Evolutionary conservation across 2,888 invertebrate species (phyloP), one percentile per base, ranked within the genome.

Genomic region (Caenorhabditis sulstoni): DNA sequence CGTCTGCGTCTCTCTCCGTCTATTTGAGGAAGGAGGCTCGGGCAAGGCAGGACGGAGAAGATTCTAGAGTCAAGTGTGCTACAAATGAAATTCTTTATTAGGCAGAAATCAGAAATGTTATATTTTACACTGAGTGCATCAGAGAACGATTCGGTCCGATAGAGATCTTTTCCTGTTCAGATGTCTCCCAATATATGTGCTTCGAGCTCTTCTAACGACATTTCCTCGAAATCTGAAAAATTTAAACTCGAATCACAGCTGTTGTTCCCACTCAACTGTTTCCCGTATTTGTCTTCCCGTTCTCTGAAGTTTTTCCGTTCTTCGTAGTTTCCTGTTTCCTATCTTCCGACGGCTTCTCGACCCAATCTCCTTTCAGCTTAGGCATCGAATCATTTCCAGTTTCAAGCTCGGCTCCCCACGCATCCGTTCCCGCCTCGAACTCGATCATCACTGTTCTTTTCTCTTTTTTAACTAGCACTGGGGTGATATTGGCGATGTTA

Each of bases 321-420:
- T 61, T 47, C 22, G 35, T 41, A 16, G 35, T 57, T 29, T 61
- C 45, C 29, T 29, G n/a, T 44, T 16, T 29, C 29, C 64, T 14
- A 22, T 47, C 35, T n/a, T 41, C 44, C 7, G 79, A 74, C 14
- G 74, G 74, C 18, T 50, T 52, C n/a, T 71, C 29, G 14, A 41
- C 14, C 80, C 80, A 80, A 44, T 80, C 66, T 8, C 41, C 57
- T 8, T 16, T 55, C 22, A 80, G 12, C 22, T 80, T 75, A 0
- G 79, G 79, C 53, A 50, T 50, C 7, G 65, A 53, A n/a, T 14
- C 20, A 5, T 35, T 50, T 12, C 81, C 81, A 7, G 74, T 74
- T 41, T 81, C 81, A 0, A 65, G 57, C 47, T 81, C 81, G 29
- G 81, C 81, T 50, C 81, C 81, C 81, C 81, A 81, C 3, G 75